phyloP scores from a whole-genome alignment of 2,797 vertebrate genomes.

The Telmatherina bonti region DNA sequence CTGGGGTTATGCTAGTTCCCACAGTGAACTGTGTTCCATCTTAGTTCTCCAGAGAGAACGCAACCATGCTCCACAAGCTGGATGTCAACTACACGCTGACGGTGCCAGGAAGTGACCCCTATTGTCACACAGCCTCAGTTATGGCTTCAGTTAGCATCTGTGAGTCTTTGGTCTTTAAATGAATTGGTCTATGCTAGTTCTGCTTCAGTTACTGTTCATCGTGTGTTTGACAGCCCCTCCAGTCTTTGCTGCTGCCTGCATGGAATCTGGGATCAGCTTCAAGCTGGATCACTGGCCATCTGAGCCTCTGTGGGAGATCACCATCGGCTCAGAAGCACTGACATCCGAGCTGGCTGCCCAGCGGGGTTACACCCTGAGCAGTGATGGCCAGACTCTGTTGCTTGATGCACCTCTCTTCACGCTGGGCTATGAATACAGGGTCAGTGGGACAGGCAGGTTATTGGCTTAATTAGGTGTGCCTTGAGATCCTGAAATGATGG shows the following conservation, averaged over 20 bases:
- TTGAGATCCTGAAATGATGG: too few relatives aligned
- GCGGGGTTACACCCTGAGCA: constrained; percentile 76
- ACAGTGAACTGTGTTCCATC: rapidly evolving
- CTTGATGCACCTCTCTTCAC: constrained; percentile 82
- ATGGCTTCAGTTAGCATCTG: constrained; percentile 72
- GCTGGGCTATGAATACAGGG: constrained; percentile 79
- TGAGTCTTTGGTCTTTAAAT: constrained; percentile 64
- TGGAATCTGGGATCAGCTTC: constrained; percentile 64
- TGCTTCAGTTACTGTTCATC: rapidly evolving
- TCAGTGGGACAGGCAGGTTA: constrained; percentile 12
- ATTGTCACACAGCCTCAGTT: constrained; percentile 58
- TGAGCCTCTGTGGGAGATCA: constrained; percentile 78
- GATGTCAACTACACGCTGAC: constrained; percentile 82
- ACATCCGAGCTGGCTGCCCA: constrained; percentile 61
- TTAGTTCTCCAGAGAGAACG: constrained; percentile 71
- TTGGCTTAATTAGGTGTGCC: not conserved
- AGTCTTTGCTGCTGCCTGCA: constrained; percentile 57
- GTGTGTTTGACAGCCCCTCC: constrained; percentile 51
- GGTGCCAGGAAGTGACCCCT: constrained; percentile 62
- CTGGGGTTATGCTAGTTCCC: not conserved
- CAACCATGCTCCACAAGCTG: constrained; percentile 72
- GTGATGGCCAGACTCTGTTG: constrained; percentile 69
- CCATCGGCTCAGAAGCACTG: constrained; percentile 70
- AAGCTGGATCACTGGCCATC: constrained; percentile 47
- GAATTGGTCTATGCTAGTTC: not conserved